Evolutionary conservation across 2,797 vertebrate genomes (phyloP).

Genomic region (Zalophus californianus): DNA sequence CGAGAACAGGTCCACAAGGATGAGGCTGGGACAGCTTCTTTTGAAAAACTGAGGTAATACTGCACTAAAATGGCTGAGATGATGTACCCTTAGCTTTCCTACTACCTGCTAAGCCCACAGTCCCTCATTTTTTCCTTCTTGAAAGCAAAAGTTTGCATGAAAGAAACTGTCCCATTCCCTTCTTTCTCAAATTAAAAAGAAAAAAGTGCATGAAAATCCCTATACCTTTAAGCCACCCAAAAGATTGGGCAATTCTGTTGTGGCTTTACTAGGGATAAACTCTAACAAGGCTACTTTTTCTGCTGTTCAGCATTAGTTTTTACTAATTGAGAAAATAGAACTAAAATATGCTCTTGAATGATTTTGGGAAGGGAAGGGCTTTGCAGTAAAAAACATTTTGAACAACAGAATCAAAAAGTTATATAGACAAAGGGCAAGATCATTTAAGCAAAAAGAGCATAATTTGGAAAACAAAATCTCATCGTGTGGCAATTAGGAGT

Average conservation of each 20-base stretch:
- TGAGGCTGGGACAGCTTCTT: conserved; percentile 97
- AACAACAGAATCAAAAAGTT: conserved; percentile 81
- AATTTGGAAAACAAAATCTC: conserved; percentile 86
- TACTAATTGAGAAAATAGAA: conserved; percentile 89
- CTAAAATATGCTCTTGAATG: conserved; percentile 84
- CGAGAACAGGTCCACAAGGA: conserved; percentile 96
- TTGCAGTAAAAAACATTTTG: conserved; percentile 82
- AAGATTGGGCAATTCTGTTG: conserved; percentile 95
- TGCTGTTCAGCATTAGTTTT: conserved; percentile 95
- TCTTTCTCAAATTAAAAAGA: conserved; percentile 89
- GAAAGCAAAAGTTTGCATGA: conserved; percentile 98
- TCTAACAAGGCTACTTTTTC: conserved; percentile 97
- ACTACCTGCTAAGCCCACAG: conserved; percentile 91
- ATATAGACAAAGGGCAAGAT: conserved; percentile 88
- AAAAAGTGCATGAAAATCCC: conserved; percentile 97
- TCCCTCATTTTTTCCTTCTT: conserved; percentile 91
- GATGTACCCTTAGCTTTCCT: conserved; percentile 91
- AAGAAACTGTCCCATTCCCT: conserved; percentile 92
- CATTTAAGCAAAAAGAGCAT: conserved; percentile 86
- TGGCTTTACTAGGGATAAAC: conserved; percentile 97
- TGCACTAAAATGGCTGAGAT: conserved; percentile 95
- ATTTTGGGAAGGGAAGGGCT: conserved; percentile 90
- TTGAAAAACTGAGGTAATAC: conserved; percentile 99
- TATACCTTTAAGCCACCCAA: conserved; percentile 98
- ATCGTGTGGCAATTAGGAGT: conserved; percentile 84